A percentile compares a stretch with the other conserved stretches of the same genome.
phyloP scores from a whole-genome alignment of 1,140 invertebrate species.

The Ceratitis capitata region DNA sequence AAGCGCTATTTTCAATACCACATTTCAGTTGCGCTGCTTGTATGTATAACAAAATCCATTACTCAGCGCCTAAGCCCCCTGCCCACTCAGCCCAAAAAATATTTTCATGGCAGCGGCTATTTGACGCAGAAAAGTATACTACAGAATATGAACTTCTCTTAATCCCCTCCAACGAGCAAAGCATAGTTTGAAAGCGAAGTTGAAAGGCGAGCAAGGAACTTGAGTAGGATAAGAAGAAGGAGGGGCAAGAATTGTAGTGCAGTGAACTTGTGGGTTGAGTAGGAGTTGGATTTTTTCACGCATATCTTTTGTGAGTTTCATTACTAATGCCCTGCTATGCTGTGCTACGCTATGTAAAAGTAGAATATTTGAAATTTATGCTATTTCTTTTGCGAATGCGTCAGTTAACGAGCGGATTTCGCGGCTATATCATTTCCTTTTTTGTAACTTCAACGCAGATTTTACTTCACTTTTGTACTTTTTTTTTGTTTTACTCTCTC shows the following conservation, averaged over 20 bases:
- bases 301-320: background rate
- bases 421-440: background rate
- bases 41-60: background rate
- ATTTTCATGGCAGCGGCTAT: background rate
- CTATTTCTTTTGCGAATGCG: background rate
- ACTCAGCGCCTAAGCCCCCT: background rate
- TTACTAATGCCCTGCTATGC: background rate
- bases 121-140: background rate
- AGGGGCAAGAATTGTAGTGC: no score
- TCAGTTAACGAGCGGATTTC: conserved; percentile 28
- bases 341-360: no score
- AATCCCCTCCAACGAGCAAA: no score
- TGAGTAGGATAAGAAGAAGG: no score
- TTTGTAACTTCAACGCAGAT: background rate
- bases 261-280: background rate
- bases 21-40: background rate
- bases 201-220: no score
- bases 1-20: background rate
- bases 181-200: no score
- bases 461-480: background rate
- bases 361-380: conserved; percentile 24
- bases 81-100: background rate
- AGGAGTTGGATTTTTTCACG: background rate
- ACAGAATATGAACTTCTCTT: background rate
- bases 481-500: background rate